Percentiles rank a stretch among this genome's conserved stretches.
Evolutionary conservation across 2,888 invertebrate species (phyloP).

Genomic region (Parelbella ahira): DNA sequence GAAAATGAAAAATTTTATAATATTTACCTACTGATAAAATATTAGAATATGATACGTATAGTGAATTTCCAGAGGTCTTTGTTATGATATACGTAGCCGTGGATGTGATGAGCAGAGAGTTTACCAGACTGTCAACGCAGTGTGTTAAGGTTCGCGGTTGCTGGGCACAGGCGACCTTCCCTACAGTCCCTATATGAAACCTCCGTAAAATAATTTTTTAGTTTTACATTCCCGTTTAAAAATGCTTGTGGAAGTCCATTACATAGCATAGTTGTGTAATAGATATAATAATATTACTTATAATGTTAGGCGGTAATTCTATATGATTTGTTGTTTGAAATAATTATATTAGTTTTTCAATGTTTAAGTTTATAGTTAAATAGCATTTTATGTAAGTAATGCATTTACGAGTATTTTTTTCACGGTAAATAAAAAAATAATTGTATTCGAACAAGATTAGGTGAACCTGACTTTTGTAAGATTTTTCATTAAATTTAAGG

Average conservation of each 20-base stretch:
- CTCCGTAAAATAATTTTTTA: too few relatives aligned
- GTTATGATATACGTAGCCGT: too few relatives aligned
- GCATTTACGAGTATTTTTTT: conserved; percentile 54
- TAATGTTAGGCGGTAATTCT: conserved; percentile 33
- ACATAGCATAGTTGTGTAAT: conserved; percentile 29
- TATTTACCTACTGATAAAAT: background rate
- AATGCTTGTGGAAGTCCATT: conserved; percentile 27
- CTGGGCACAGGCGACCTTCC: too few relatives aligned
- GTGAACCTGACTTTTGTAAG: conserved; percentile 71
- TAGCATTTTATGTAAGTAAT: conserved; percentile 48
- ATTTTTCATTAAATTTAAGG: conserved; percentile 69
- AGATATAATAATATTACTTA: too few relatives aligned
- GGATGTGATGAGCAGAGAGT: too few relatives aligned
- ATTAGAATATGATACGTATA: background rate
- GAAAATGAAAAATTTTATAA: background rate
- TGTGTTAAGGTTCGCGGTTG: too few relatives aligned
- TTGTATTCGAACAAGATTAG: conserved; percentile 53
- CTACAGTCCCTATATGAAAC: too few relatives aligned
- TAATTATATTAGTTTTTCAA: conserved; percentile 33
- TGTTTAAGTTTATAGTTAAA: conserved; percentile 34
- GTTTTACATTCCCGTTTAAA: conserved; percentile 31
- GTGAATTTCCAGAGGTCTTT: background rate
- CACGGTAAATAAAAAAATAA: conserved; percentile 45
- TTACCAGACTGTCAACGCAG: too few relatives aligned
- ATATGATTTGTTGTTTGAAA: conserved; percentile 24